Percentiles rank a stretch among this genome's conserved stretches.
These are phyloP conservation scores for Tapirus indicus DNA, from an alignment of 2,797 vertebrate genomes.

Conservation along the genomic window DNA sequence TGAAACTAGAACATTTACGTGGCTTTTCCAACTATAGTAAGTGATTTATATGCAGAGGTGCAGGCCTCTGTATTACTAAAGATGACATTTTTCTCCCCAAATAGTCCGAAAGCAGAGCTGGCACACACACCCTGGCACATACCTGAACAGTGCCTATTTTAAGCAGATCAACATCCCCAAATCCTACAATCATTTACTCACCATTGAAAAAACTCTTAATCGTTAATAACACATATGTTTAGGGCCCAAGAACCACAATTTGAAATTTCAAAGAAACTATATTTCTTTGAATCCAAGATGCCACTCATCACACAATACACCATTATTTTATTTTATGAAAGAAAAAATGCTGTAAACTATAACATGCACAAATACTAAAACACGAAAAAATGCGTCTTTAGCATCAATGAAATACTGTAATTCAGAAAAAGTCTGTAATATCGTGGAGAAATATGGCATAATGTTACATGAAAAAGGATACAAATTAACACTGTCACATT, in stretches of 20 bases:
- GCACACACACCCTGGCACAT: background rate
- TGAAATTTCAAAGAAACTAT: background rate
- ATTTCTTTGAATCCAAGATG: background rate
- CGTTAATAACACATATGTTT: background rate
- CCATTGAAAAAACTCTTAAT: background rate
- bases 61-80: accelerated
- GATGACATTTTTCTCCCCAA: background rate
- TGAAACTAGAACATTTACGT: accelerated
- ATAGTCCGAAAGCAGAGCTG: background rate
- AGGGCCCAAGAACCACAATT: background rate
- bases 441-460: background rate
- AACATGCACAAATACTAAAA: accelerated
- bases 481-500: accelerated
- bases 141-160: background rate
- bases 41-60: accelerated
- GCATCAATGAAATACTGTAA: background rate
- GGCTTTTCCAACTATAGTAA: background rate
- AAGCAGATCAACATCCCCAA: background rate
- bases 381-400: background rate
- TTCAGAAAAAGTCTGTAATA: too few species aligned
- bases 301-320: accelerated
- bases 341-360: background rate
- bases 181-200: background rate
- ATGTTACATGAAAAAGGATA: too few species aligned
- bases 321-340: background rate